Base-by-base conservation (phyloP, 2,797 vertebrate genomes). In the Coccyzus lansbergi region DNA sequence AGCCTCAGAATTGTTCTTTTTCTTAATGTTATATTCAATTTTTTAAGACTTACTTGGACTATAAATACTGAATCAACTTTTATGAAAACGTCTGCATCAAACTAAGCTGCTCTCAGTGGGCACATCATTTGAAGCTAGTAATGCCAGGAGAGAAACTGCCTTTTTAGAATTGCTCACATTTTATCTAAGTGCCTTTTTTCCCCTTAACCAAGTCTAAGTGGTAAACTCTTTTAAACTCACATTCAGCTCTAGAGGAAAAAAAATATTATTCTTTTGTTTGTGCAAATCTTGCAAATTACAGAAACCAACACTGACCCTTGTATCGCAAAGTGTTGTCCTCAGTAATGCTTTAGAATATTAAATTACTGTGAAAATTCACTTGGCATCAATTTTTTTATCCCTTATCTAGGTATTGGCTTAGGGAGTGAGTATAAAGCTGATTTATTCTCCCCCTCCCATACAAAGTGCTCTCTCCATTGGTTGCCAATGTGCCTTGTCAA, bases 61-160 rank as follows among this genome's bases (percentile, higher is more conserved):
- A 86, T 90, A 95, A 96, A 95, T 69, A 65, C 88, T 77, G 9
- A 97, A 93, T 96, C 95, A 93, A 69, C 90, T 96, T 96, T 96
- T 93, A 93, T 91, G 81, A 94, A 97, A 96, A 15, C 31, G 40
- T 86, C 86, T 93, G 90, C 75, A 95, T 97, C 97, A 97, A 97
- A 96, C 91, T 67, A 90, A 95, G 90, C 88, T 72, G 44, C 70
- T 97, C 96, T 97, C 97, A 92, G 94, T 92, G 77, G 94, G 86
- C 80, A 94, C 64, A 91, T 93, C 83, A 93, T 97, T 95, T 97
- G 96, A 97, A 97, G 95, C 44, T 63, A 40, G 69, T 84, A 93
- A 92, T 88, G 86, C 81, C 88, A 89, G 88, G 96, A 95, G 55
- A 97, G 88, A 94, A 87, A 49, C 46, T 93, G 91, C 64, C 71